Conservation (phyloP, 2,888 invertebrate species). For the Cenopis cana region DNA sequence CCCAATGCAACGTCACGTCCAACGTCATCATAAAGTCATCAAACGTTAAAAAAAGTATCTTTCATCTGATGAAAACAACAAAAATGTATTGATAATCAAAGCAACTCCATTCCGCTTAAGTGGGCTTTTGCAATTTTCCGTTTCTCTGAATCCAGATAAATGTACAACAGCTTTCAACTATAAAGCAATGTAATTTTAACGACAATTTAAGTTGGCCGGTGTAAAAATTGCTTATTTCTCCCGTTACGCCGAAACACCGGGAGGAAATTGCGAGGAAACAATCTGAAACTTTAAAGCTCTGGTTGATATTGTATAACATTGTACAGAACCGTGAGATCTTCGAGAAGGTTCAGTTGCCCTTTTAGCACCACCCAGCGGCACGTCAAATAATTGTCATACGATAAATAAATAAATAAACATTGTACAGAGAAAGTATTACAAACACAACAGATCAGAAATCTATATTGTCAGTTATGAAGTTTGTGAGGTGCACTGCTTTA, state of each 20-base stretch:
- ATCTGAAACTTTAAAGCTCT: conserved; percentile 21
- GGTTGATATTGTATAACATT: conserved; percentile 24
- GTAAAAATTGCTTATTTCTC: conserved; percentile 30
- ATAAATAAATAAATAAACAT: no score
- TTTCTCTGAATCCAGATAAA: background rate
- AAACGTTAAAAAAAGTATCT: no score
- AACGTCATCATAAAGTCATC: no score
- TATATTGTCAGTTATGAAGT: no score
- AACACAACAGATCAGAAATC: background rate
- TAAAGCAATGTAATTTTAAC: conserved; percentile 22
- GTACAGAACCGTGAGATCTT: no score
- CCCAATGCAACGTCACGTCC: no score
- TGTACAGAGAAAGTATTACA: conserved; percentile 14
- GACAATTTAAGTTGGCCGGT: conserved; percentile 32
- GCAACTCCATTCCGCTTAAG: background rate
- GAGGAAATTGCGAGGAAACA: conserved; percentile 23
- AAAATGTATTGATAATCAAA: background rate
- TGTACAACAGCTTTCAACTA: conserved; percentile 22
- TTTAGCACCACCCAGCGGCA: no score
- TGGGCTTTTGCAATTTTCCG: background rate
- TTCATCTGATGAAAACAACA: no score
- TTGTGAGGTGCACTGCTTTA: no score
- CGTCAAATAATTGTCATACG: no score
- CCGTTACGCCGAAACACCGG: conserved; percentile 13
- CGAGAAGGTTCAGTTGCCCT: no score